Conservation (phyloP, 2,113 vertebrate species). For the Jacana jacana region DNA sequence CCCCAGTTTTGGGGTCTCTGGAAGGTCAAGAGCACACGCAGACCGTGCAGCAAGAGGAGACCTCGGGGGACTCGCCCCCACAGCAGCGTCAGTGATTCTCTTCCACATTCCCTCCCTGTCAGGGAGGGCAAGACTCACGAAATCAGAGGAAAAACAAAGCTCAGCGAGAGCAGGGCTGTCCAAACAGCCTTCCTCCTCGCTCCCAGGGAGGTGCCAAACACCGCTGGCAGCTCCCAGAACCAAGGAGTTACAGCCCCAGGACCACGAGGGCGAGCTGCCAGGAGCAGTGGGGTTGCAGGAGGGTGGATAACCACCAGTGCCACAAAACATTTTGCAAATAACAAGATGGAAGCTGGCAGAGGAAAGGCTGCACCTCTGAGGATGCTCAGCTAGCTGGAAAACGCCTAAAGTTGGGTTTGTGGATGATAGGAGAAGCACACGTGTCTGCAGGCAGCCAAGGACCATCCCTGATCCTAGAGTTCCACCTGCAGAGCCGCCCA, state of each 20-base stretch:
- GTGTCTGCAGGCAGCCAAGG: neutral
- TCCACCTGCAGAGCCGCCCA: neutral
- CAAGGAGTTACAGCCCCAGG: neutral
- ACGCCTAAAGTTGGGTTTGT: neutral
- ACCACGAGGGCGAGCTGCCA: rapidly evolving
- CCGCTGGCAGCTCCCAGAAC: neutral
- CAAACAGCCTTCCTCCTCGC: neutral
- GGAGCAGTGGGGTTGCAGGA: neutral
- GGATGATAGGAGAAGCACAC: rapidly evolving
- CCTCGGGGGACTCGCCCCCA: neutral
- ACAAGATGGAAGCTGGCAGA: neutral
- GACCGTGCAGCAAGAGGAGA: neutral
- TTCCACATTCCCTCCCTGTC: neutral
- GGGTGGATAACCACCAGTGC: too few relatives aligned
- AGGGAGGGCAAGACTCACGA: neutral
- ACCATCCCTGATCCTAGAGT: neutral
- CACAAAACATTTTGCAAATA: neutral
- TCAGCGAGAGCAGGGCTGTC: rapidly evolving
- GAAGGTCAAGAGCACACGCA: neutral
- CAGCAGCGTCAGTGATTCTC: neutral
- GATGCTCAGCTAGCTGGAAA: neutral
- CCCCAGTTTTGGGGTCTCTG: neutral
- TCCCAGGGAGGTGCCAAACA: rapidly evolving
- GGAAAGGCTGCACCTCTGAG: rapidly evolving
- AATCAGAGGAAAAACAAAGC: neutral